Conservation (phyloP, 2,797 vertebrate genomes). For the Aeoliscus strigatus region DNA sequence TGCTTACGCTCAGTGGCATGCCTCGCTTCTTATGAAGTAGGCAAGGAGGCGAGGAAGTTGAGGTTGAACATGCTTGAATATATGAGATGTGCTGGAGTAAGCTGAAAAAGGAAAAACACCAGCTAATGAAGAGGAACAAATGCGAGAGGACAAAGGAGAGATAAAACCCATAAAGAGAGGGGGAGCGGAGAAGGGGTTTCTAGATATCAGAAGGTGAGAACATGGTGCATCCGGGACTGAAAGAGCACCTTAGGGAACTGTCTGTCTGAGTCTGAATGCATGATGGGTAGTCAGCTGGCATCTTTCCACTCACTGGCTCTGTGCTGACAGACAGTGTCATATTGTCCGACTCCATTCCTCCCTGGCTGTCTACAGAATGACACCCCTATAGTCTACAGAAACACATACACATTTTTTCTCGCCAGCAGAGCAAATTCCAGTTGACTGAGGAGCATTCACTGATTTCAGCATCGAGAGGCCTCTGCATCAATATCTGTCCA, state of each 20-base stretch:
- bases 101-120: not conserved
- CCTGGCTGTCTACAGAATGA: not conserved
- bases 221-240: slow-evolving; percentile 20
- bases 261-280: slow-evolving; percentile 41
- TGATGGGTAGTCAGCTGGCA: slow-evolving; percentile 34
- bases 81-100: slow-evolving; percentile 1
- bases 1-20: slow-evolving; percentile 18
- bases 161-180: not conserved
- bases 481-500: slow-evolving; percentile 8
- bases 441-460: not conserved
- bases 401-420: not conserved
- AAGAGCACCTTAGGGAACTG: slow-evolving; percentile 41
- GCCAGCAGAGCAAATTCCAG: not conserved
- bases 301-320: slow-evolving; percentile 22
- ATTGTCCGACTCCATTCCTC: slow-evolving; percentile 26
- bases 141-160: not conserved
- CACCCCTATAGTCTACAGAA: not conserved
- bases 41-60: not conserved
- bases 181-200: slow-evolving; percentile 1
- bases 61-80: slow-evolving; percentile 4
- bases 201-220: slow-evolving; percentile 9
- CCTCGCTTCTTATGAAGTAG: slow-evolving; percentile 22
- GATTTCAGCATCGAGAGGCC: slow-evolving; percentile 7
- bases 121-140: slow-evolving; percentile 7
- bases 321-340: slow-evolving; percentile 34